Evolutionary conservation across 2,888 invertebrate species (phyloP).

Genomic region (Xestoiulus laeticollis): DNA sequence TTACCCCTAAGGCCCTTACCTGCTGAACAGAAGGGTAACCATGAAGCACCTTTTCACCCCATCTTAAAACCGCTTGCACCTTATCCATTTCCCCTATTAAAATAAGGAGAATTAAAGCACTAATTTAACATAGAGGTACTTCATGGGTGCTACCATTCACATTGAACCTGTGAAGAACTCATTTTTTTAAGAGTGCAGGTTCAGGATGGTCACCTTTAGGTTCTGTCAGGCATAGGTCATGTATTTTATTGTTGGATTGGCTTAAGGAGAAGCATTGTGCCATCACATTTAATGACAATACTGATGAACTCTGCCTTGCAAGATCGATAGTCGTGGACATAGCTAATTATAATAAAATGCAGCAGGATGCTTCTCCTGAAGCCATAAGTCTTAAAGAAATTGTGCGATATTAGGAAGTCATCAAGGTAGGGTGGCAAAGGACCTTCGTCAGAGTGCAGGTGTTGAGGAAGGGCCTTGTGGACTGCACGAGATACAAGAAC

Average conservation of each 20-base stretch:
- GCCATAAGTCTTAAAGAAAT: not conserved
- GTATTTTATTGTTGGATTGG: not conserved
- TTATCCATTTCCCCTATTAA: not conserved
- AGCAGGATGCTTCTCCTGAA: not conserved
- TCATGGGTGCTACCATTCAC: not conserved
- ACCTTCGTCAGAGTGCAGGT: not conserved
- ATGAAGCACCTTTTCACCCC: not conserved
- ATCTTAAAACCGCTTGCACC: not conserved
- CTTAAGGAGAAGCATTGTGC: not conserved
- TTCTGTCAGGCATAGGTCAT: fast-evolving
- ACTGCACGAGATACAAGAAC: not conserved
- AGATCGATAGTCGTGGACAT: not conserved
- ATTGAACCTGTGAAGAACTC: not conserved
- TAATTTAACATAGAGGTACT: not conserved
- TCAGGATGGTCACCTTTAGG: not conserved
- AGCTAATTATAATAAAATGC: too few relatives aligned
- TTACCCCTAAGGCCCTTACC: not conserved
- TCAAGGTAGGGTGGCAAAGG: not conserved
- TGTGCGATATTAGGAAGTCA: not conserved
- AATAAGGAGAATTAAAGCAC: not conserved
- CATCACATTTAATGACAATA: not conserved
- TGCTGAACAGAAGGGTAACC: not conserved
- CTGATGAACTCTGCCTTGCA: not conserved
- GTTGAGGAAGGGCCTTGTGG: not conserved
- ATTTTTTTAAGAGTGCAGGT: not conserved